Conservation (phyloP, 2,113 vertebrate species). For the Eretmochelys imbricata region DNA sequence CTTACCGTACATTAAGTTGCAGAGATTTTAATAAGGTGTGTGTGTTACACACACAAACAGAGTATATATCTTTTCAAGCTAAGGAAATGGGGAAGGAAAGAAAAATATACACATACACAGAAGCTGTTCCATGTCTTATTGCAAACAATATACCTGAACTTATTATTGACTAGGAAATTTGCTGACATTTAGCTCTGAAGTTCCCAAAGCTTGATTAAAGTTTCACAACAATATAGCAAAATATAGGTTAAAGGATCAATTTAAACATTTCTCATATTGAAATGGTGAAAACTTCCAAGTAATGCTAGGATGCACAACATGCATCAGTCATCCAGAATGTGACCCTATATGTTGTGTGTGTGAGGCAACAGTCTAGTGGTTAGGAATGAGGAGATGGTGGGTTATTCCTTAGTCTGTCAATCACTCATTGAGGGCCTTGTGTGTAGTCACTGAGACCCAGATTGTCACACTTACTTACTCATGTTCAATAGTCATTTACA, state of each 20-base stretch:
- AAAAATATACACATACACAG: not conserved
- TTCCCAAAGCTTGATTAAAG: not conserved
- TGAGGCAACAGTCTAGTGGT: not conserved
- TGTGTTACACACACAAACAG: not conserved
- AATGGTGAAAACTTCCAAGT: not conserved
- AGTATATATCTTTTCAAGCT: not conserved
- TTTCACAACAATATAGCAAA: not conserved
- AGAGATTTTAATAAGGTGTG: not conserved
- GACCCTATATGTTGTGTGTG: not conserved
- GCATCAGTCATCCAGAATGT: not conserved
- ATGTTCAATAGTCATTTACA: no score
- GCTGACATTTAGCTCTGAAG: not conserved
- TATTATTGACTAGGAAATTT: not conserved
- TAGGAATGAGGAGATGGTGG: not conserved
- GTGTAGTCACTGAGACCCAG: not conserved
- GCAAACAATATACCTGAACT: not conserved
- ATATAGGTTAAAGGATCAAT: not conserved
- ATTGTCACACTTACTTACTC: not conserved
- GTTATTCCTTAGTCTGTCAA: not conserved
- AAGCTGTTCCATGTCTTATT: not conserved
- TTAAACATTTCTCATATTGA: not conserved
- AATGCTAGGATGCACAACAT: not conserved
- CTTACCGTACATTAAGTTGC: not conserved
- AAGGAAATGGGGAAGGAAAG: not conserved
- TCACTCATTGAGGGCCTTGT: not conserved